Evolutionary conservation across 2,888 invertebrate species (phyloP).

Genomic region (Nomada hirtipes): DNA sequence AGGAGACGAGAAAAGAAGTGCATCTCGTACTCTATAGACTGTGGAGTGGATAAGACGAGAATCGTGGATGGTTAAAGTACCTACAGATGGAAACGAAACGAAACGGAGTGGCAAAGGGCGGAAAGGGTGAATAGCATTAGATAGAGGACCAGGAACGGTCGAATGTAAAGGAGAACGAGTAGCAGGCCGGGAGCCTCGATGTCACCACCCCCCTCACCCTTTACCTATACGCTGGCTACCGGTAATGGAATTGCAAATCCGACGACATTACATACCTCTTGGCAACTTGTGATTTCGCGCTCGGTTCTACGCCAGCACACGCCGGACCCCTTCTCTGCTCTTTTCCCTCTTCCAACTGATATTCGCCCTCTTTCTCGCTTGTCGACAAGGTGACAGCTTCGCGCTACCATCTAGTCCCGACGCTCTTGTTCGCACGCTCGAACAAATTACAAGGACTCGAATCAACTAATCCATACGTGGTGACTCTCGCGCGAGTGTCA

Average conservation of each 20-base stretch:
- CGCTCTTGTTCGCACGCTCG: constrained; percentile 38
- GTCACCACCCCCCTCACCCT: constrained; percentile 70
- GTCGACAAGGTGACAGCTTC: constrained; percentile 1
- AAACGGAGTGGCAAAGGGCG: not conserved
- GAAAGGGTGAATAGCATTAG: constrained; percentile 10
- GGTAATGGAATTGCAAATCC: constrained; percentile 83
- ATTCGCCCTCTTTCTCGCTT: constrained; percentile 1
- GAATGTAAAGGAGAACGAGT: constrained; percentile 33
- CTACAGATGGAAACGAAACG: not conserved
- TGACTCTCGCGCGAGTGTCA: constrained; percentile 59
- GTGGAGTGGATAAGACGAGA: constrained; percentile 3
- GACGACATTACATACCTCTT: constrained; percentile 82
- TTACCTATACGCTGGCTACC: constrained; percentile 71
- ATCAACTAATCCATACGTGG: constrained; percentile 72
- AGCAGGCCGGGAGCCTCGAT: constrained; percentile 37
- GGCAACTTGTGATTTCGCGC: constrained; percentile 82
- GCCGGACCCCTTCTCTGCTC: constrained; percentile 30
- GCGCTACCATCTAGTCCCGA: constrained; percentile 26
- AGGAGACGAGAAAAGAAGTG: too few relatives aligned
- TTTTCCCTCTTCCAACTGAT: constrained; percentile 10
- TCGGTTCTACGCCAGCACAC: constrained; percentile 68
- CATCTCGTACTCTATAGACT: too few relatives aligned
- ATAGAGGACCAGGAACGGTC: constrained; percentile 15
- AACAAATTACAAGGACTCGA: constrained; percentile 66
- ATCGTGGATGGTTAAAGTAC: not conserved